Evolutionary conservation across 2,888 invertebrate genomes (phyloP).

Genomic region (Dexiosoma caninum): DNA sequence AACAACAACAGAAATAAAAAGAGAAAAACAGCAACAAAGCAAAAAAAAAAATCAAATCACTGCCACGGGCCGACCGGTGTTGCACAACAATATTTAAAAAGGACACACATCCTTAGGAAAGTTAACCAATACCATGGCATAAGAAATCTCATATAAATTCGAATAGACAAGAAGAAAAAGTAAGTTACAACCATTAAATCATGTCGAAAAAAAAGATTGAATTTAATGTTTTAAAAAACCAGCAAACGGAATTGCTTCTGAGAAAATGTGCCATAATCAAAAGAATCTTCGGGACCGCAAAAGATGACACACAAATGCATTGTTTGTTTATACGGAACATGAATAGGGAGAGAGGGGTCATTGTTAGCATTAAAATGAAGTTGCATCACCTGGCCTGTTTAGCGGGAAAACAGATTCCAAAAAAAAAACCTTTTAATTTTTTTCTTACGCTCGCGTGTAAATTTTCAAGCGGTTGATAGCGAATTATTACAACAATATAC

Average conservation of each 20-base stretch:
- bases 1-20: slow-evolving; percentile 55
- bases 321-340: neutral
- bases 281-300: slow-evolving; percentile 41
- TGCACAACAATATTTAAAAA: slow-evolving; percentile 69
- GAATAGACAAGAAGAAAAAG: slow-evolving; percentile 6
- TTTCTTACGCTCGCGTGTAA: slow-evolving; percentile 58
- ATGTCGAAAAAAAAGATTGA: slow-evolving; percentile 67
- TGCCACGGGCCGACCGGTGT: slow-evolving; percentile 77
- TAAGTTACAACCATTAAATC: slow-evolving; percentile 50
- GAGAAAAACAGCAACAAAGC: slow-evolving; percentile 41
- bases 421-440: slow-evolving; percentile 29
- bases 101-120: slow-evolving; percentile 12
- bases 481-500: neutral
- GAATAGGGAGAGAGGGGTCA: slow-evolving; percentile 18
- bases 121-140: neutral
- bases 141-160: slow-evolving; percentile 1
- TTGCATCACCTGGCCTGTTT: slow-evolving; percentile 74
- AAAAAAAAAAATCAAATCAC: slow-evolving; percentile 70
- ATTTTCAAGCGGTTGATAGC: neutral
- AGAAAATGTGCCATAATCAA: slow-evolving; percentile 64
- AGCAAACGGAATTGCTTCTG: slow-evolving; percentile 75
- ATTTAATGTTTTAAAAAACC: slow-evolving; percentile 76
- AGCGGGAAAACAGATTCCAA: slow-evolving; percentile 2
- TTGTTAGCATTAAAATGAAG: slow-evolving; percentile 38
- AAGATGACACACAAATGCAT: slow-evolving; percentile 35